Evolutionary conservation across 2,888 invertebrate genomes (phyloP), one percentile per base, ranked within the genome.

Genomic region (Piscicola geometra): DNA sequence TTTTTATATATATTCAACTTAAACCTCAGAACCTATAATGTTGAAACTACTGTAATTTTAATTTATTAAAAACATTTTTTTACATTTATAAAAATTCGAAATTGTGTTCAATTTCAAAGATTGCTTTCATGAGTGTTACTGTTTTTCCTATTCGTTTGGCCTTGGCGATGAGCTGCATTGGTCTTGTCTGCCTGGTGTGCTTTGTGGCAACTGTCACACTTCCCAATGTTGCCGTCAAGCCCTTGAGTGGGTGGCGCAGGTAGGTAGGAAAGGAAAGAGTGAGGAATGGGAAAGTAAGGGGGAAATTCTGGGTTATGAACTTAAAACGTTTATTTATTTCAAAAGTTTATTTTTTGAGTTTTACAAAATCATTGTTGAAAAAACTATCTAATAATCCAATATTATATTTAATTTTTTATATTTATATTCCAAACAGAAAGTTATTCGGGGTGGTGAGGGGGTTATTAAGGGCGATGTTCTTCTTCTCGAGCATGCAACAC

Each of bases 171-270:
- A 88, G 91, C 71, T 88, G 92, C 78, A 89, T 94, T 76, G 88
- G 92, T 76, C 88, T 91, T 28, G 93, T 93, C 0, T 94, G 93
- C 93, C 86, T 91, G 78, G 88, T 94, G 70, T 93, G 94, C 41
- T 90, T 90, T 81, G 87, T 94, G 77, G 93, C 93, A 50, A 88
- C 93, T 18, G 90, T 90, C 82, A 94, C 94, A 5, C 85, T 93
- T 56, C 90, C 90, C 28, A 91, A 93, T 74, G 93, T 94, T 25
- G 88, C 90, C 80, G 87, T 88, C 79, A 89, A 90, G 82, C 95
- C 95, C 1, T 88, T 95, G 82, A 89, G 89, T n/a, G 93, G 93
- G 82, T 95, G 95, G 95, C 89, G 95, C 86, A 91, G 91, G 94
- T 94, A 88, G 41, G 18, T 21, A 9, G 35, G n/a, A 28, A 18